Conservation (phyloP, 2,113 vertebrate species). For the Brevimyrus niger region DNA sequence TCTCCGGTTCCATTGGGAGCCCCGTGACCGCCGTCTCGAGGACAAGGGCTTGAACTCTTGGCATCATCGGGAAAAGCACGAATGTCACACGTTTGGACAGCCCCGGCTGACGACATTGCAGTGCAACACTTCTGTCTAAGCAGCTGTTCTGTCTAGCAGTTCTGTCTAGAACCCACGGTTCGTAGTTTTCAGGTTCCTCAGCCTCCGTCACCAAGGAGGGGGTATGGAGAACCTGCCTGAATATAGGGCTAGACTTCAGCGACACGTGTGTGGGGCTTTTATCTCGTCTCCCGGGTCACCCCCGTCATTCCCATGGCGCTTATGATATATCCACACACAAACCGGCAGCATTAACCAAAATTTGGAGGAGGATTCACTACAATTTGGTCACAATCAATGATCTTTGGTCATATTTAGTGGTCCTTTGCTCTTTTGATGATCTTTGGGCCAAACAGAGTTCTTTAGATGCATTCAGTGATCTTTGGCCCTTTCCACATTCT, state of each 20-base stretch:
- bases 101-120: background rate
- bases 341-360: background rate
- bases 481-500: background rate
- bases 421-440: background rate
- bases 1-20: background rate
- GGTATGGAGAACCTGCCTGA: background rate
- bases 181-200: background rate
- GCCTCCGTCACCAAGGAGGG: background rate
- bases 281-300: conserved; percentile 38
- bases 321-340: background rate
- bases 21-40: background rate
- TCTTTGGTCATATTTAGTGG: background rate
- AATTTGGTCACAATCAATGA: background rate
- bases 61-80: background rate
- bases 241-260: background rate
- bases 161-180: background rate
- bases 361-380: background rate
- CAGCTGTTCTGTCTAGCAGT: no score
- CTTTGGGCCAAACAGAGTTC: no score
- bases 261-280: background rate
- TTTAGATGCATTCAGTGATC: background rate
- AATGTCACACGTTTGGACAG: background rate
- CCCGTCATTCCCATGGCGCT: conserved; percentile 37
- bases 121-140: background rate
- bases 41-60: background rate